Evolutionary conservation across 2,888 invertebrate genomes (phyloP), one percentile per base, ranked within the genome.

Genomic region (Sycophila texana): DNA sequence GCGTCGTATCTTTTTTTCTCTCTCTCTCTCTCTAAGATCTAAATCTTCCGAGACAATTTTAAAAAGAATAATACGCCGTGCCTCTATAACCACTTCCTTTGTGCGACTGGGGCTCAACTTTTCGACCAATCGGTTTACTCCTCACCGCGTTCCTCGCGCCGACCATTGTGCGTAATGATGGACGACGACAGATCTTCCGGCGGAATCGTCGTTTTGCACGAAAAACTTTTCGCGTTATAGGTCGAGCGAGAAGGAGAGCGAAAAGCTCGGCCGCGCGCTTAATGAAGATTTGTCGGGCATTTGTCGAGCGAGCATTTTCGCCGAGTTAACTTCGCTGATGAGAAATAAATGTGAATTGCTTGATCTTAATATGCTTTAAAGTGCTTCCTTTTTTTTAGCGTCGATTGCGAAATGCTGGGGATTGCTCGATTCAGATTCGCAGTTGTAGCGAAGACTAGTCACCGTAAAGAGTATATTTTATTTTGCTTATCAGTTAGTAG

Each of bases 311-410:
- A n/a, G 55, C 53, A n/a, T 76, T 67, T n/a, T 49, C 60, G n/a
- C 57, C 72, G 66, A 71, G 51, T 76, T 76, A 76, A 65, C 68
- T 30, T n/a, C 22, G 20, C 74, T 79, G 79, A 74, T 79, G 74
- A 74, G 79, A 79, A 79, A 79, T 74, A 65, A 74, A 79, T 79
- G 70, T 60, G 79, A 71, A 79, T 74, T 79, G 71, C 68, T 73
- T 47, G 47, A 51, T 49, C 71, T 71, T 58, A 47, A 76, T 57
- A 63, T 39, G 39, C 39, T 39, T 39, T 39, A 39, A 39, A 39
- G 39, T 39, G 39, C 39, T 39, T 26, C 3, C 26, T 26, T 26
- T 3, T 39, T 39, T 39, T 39, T 39, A 1, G 5, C 7, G 39
- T 7, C 39, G 39, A 39, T 10, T 7, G 10, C 10, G 10, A 10